phyloP scores from a whole-genome alignment of 2,797 vertebrate genomes.

The Hydrolagus colliei region DNA sequence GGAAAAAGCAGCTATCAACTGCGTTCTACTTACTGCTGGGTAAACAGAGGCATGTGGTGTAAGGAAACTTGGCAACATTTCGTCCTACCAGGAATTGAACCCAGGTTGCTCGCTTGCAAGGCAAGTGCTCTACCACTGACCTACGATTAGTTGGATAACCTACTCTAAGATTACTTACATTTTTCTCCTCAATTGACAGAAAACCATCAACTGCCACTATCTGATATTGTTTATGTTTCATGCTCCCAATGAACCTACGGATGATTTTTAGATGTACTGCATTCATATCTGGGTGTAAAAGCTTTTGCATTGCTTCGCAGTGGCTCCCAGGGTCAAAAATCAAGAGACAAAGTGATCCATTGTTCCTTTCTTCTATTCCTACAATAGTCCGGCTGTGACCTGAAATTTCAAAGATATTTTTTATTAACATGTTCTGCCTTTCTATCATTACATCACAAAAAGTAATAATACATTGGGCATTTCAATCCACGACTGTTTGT shows the following conservation, averaged over 20 bases:
- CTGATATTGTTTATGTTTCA: slow-evolving; percentile 88
- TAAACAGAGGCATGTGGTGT: no score
- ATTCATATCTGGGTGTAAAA: slow-evolving; percentile 58
- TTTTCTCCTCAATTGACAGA: slow-evolving; percentile 71
- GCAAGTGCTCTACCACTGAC: no score
- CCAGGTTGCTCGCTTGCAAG: no score
- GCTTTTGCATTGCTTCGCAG: slow-evolving; percentile 65
- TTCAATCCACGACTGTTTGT: no score
- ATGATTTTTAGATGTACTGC: slow-evolving; percentile 54
- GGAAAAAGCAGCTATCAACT: no score
- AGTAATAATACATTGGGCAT: no score
- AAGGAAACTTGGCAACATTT: no score
- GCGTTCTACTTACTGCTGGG: no score
- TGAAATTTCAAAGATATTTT: slow-evolving; percentile 41
- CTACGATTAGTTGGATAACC: no score
- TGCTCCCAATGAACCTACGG: slow-evolving; percentile 58
- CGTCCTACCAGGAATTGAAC: no score
- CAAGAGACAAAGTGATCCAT: slow-evolving; percentile 70
- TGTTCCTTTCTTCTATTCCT: slow-evolving; percentile 81
- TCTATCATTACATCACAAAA: no score
- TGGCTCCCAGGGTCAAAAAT: slow-evolving; percentile 76
- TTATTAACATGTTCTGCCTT: neutral
- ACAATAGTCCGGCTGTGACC: slow-evolving; percentile 83
- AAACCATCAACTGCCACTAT: slow-evolving; percentile 69
- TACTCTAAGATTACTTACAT: slow-evolving; percentile 54